Conservation (phyloP, 2,113 vertebrate genomes). For the Brienomyrus brachyistius region DNA sequence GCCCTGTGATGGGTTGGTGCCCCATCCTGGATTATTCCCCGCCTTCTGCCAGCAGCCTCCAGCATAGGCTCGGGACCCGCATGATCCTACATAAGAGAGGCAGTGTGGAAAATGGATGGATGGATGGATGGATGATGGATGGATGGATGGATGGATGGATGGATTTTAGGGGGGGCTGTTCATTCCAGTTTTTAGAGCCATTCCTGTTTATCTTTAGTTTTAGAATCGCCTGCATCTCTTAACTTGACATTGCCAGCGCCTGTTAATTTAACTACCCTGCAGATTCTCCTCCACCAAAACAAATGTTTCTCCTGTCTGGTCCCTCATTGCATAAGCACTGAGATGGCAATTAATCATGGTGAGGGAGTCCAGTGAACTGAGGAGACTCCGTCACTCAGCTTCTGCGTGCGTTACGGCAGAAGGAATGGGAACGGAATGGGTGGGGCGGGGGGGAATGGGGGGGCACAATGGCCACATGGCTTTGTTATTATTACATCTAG, state of each 20-base stretch:
- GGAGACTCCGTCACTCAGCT: neutral
- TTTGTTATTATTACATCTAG: neutral
- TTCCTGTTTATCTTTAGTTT: neutral
- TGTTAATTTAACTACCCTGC: neutral
- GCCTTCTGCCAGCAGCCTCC: neutral
- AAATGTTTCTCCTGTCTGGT: neutral
- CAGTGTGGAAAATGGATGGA: neutral
- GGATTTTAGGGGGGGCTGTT: neutral
- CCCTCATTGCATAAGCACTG: neutral
- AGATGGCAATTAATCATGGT: neutral
- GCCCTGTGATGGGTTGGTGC: neutral
- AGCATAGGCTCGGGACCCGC: neutral
- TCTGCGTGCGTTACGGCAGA: neutral
- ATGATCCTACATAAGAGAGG: neutral
- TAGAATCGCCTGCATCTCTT: neutral
- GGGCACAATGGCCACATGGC: neutral
- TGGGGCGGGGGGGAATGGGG: too few relatives aligned
- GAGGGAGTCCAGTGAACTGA: conserved; percentile 20
- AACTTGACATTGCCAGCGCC: neutral
- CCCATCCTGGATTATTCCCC: neutral
- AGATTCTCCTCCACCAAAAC: neutral
- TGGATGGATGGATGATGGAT: too few relatives aligned
- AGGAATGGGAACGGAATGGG: neutral
- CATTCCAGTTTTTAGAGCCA: neutral
- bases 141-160: neutral